Evolutionary conservation across 2,113 vertebrate genomes (phyloP).

Genomic region (Malurus cyaneus): DNA sequence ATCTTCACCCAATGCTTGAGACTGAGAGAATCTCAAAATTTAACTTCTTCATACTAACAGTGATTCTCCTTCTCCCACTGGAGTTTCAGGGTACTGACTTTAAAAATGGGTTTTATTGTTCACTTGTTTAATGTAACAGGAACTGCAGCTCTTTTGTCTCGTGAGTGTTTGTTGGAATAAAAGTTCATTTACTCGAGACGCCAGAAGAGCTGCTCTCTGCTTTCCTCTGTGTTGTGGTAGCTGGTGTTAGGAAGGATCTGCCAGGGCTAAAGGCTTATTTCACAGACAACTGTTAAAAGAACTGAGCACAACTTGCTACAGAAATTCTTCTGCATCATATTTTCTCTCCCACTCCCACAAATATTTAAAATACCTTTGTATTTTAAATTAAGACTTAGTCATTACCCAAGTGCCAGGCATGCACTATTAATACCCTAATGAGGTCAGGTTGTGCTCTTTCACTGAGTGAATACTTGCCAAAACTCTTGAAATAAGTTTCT

Average conservation of each 20-base stretch:
- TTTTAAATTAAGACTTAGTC: constrained; percentile 41
- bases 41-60: neutral
- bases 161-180: neutral
- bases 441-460: constrained; percentile 29
- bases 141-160: neutral
- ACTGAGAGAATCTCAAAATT: neutral
- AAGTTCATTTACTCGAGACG: neutral
- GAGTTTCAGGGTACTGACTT: neutral
- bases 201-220: neutral
- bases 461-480: constrained; percentile 8
- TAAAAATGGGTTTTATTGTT: neutral
- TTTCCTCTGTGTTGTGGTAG: fast-evolving
- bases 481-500: constrained; percentile 13
- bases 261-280: neutral
- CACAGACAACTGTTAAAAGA: neutral
- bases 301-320: neutral
- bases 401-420: neutral
- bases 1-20: neutral
- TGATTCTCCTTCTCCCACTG: neutral
- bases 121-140: neutral
- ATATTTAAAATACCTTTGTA: constrained; percentile 48
- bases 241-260: neutral
- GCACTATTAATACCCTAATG: constrained; percentile 50
- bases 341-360: neutral
- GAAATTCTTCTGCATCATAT: neutral